Conservation (phyloP, 2,797 vertebrate genomes). For the Thalassophryne amazonica region DNA sequence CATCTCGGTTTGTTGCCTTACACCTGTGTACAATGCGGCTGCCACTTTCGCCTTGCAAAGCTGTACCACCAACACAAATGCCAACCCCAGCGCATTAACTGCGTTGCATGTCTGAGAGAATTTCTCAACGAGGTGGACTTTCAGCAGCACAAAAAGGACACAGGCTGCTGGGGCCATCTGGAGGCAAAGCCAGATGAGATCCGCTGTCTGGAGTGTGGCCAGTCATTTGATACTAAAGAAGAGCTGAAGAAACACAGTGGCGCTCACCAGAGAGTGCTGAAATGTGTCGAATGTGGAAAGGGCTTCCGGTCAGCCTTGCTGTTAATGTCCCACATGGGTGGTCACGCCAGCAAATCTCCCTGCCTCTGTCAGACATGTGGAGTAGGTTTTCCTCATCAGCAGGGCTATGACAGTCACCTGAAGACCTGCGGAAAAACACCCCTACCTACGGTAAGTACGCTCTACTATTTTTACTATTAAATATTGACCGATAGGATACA, state of each 20-base stretch:
- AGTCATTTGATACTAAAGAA: conserved; percentile 63
- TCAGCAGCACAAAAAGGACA: conserved; percentile 79
- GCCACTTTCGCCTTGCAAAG: conserved; percentile 77
- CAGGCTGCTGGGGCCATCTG: conserved; percentile 80
- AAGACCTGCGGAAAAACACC: conserved; percentile 69
- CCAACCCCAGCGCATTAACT: conserved; percentile 72
- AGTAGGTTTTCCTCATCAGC: conserved; percentile 79
- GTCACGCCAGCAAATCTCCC: conserved; percentile 72
- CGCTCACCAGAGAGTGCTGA: conserved; percentile 79
- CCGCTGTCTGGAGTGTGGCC: conserved; percentile 78
- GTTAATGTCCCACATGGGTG: conserved; percentile 84
- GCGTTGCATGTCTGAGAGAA: conserved; percentile 75
- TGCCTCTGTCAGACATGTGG: conserved; percentile 81
- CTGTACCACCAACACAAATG: conserved; percentile 78
- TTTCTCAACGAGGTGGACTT: conserved; percentile 74
- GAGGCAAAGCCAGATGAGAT: conserved; percentile 64
- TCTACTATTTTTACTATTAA: background rate
- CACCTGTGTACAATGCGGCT: conserved; percentile 75
- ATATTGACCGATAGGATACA: too few species aligned
- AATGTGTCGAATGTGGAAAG: conserved; percentile 79
- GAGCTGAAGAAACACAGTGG: conserved; percentile 78
- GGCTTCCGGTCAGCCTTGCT: conserved; percentile 78
- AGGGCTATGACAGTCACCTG: conserved; percentile 77
- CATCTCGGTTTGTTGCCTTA: conserved; percentile 78
- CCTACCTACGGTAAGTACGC: conserved; percentile 51